Percentiles rank a stretch among this genome's conserved stretches.
Conservation (phyloP, 2,888 invertebrate species). For the Thymelicus acteon region DNA sequence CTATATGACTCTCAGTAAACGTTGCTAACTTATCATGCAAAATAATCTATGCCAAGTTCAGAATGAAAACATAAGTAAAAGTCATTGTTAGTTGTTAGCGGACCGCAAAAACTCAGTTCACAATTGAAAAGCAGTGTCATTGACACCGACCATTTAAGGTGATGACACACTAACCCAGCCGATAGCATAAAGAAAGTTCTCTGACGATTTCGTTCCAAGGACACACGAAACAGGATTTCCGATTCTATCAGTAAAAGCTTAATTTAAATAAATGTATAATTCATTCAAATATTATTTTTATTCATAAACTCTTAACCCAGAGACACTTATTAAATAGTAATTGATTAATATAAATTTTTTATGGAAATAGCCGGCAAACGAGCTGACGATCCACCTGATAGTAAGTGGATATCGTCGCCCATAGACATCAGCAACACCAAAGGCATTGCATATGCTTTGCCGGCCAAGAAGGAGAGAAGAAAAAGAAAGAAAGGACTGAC, state of each 20-base stretch:
- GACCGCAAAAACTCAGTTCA: conserved; percentile 19
- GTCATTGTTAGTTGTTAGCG: conserved; percentile 7
- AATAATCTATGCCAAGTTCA: conserved; percentile 16
- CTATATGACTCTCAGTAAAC: background rate
- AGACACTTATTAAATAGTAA: background rate
- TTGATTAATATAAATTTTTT: background rate
- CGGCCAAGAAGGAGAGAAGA: no score
- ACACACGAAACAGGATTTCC: conserved; percentile 42
- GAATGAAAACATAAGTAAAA: conserved; percentile 20
- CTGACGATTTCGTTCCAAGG: conserved; percentile 41
- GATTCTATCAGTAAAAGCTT: conserved; percentile 24
- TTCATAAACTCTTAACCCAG: background rate
- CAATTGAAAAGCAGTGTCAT: conserved; percentile 15
- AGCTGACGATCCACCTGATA: no score
- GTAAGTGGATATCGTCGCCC: no score
- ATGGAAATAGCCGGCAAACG: background rate
- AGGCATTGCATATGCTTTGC: no score
- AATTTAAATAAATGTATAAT: background rate
- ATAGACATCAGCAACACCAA: no score
- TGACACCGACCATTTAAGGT: conserved; percentile 20
- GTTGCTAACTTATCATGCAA: background rate
- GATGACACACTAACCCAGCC: conserved; percentile 47
- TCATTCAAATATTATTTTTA: background rate
- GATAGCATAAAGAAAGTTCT: conserved; percentile 47
- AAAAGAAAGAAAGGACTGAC: no score